Evolutionary conservation across 2,888 invertebrate genomes (phyloP).

Genomic region (Koerneria pararmatus): DNA sequence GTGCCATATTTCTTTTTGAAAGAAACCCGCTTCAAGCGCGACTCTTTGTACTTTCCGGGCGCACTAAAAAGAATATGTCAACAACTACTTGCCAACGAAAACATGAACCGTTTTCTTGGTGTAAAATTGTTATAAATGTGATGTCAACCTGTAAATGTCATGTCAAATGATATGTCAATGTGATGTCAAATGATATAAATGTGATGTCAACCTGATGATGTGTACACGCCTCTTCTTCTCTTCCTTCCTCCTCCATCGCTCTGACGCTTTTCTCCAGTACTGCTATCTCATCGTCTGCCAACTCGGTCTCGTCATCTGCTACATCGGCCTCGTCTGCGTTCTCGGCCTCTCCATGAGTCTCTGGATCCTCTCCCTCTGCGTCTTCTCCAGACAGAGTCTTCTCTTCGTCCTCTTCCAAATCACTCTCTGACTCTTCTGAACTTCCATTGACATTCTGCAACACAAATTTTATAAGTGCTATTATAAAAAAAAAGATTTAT

Average conservation of each 20-base stretch:
- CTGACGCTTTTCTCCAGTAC: conserved; percentile 30
- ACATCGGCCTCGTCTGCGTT: conserved; percentile 25
- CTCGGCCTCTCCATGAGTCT: conserved; percentile 16
- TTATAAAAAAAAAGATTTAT: not conserved
- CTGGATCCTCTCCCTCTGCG: not conserved
- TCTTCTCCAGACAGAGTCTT: not conserved
- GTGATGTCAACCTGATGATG: conserved; percentile 16
- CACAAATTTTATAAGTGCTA: not conserved
- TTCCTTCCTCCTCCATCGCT: conserved; percentile 26
- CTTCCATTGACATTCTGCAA: conserved; percentile 10
- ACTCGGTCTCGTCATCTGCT: conserved; percentile 25
- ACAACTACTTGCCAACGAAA: too few relatives aligned
- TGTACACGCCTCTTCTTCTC: conserved; percentile 6
- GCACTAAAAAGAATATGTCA: too few relatives aligned
- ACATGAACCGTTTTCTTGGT: too few relatives aligned
- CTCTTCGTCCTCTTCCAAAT: conserved; percentile 17
- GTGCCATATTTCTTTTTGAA: too few relatives aligned
- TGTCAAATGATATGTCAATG: too few relatives aligned
- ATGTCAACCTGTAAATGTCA: too few relatives aligned
- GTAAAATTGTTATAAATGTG: too few relatives aligned
- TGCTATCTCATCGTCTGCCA: conserved; percentile 33
- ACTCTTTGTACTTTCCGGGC: too few relatives aligned
- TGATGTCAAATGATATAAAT: too few relatives aligned
- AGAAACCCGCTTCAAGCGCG: too few relatives aligned
- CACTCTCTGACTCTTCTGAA: not conserved